phyloP scores from a whole-genome alignment of 2,888 invertebrate species.

The Lissonota sp. region DNA sequence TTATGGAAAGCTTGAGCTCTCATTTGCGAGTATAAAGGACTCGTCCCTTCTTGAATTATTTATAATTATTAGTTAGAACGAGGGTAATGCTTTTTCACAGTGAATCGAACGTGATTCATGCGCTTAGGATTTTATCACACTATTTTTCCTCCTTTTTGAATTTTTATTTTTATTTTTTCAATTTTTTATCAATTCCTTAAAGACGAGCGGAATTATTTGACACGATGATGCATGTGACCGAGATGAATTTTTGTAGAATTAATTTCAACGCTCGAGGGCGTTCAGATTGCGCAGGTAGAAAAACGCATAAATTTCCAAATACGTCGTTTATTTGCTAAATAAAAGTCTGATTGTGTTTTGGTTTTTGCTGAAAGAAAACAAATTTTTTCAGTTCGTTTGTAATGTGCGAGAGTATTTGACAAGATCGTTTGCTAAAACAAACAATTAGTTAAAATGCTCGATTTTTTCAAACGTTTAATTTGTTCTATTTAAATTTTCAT shows the following conservation, averaged over 20 bases:
- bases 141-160: constrained; percentile 62
- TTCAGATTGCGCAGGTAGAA: constrained; percentile 54
- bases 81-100: constrained; percentile 82
- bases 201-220: constrained; percentile 11
- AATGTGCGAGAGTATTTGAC: constrained; percentile 58
- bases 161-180: constrained; percentile 16
- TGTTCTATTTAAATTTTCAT: constrained; percentile 6
- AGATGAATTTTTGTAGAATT: constrained; percentile 44
- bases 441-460: neutral
- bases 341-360: constrained; percentile 26
- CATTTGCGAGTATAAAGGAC: constrained; percentile 40
- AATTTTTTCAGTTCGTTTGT: constrained; percentile 26
- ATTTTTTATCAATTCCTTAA: constrained; percentile 1
- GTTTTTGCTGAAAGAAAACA: constrained; percentile 41
- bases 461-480: constrained; percentile 1
- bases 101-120: constrained; percentile 75
- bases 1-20: constrained; percentile 62
- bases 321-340: constrained; percentile 21
- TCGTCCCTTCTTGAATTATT: constrained; percentile 66
- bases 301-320: neutral
- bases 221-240: constrained; percentile 48
- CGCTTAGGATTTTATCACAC: constrained; percentile 71
- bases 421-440: constrained; percentile 42
- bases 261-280: constrained; percentile 37
- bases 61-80: constrained; percentile 65